Conservation (phyloP, 2,888 invertebrate genomes). For the Drosophila melanosoma region DNA sequence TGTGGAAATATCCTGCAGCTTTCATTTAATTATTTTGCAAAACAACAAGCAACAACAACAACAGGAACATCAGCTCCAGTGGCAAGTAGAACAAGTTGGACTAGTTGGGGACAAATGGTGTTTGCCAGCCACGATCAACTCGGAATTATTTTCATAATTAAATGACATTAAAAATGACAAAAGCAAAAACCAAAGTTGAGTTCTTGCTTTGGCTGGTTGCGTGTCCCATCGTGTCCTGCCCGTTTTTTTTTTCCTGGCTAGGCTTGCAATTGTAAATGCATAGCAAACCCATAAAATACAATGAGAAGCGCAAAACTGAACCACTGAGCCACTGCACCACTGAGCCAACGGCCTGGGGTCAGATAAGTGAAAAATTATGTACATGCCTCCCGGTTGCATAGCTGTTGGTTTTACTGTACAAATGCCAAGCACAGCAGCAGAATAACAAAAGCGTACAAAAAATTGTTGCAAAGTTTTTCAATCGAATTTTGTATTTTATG, state of each 20-base stretch:
- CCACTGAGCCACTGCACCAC: conserved; percentile 8
- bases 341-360: conserved; percentile 53
- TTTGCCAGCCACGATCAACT: conserved; percentile 28
- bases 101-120: conserved; percentile 39
- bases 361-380: conserved; percentile 77
- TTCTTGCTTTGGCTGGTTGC: conserved; percentile 8
- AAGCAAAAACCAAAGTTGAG: conserved; percentile 14
- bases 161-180: conserved; percentile 61
- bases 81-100: conserved; percentile 23
- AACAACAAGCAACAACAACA: conserved; percentile 32
- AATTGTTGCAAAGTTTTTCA: conserved; percentile 63
- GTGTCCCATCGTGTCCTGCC: conserved; percentile 10
- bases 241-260: conserved; percentile 32
- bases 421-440: conserved; percentile 11
- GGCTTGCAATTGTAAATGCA: conserved; percentile 63
- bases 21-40: conserved; percentile 66
- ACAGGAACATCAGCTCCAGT: conserved; percentile 1
- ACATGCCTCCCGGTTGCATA: conserved; percentile 36
- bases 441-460: neutral
- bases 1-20: conserved; percentile 66
- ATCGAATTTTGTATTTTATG: conserved; percentile 67
- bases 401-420: conserved; percentile 25
- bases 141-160: conserved; percentile 68
- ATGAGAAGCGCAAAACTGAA: conserved; percentile 46
- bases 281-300: conserved; percentile 65